Evolutionary conservation across 2,797 vertebrate genomes (phyloP), one percentile per base, ranked within the genome.

Genomic region (Tapera naevia): DNA sequence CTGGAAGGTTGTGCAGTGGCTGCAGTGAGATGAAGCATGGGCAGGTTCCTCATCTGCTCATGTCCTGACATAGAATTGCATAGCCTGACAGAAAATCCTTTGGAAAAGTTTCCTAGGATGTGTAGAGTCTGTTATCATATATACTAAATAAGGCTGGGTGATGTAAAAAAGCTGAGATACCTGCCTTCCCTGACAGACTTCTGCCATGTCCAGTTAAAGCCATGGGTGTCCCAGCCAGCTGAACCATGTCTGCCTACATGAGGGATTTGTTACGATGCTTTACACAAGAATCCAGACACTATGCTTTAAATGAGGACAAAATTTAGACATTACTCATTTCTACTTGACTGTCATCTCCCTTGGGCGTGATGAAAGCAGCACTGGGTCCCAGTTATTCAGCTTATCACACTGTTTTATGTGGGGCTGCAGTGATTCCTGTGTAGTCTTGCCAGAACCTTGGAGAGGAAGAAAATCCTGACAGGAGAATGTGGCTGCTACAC

Each of bases 371-470:
- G 69, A 80, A 91, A 94, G 61, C 82, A 83, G 86, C 71, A 73
- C 56, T 64, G 61, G 79, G 75, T 82, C 79, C 69, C 51, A 70
- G 88, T 69, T 94, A 83, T 90, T 86, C 91, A 80, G 32, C 81
- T 89, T 0, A 0, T 41, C 67, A 51, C 11, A n/a, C 69, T 95
- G 89, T 92, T 95, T 78, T 96, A 86, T 86, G 91, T 89, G 66
- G 74, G 74, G 58, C 82, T 88, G 90, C 80, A 90, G 69, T 2
- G 6, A 71, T 72, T 64, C 83, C 94, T 91, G 53, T 94, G 93
- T 80, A 86, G 86, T 80, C 53, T 39, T 91, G 95, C 90, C 80
- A 88, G 85, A 69, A 60, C 69, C 82, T 76, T 64, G 72, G 82
- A 74, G 85, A 78, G 94, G 86, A 70, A 78, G 89, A 66, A 84